A percentile compares a stretch with the other conserved stretches of the same genome.
phyloP scores from a whole-genome alignment of 2,797 vertebrate genomes.

The Tenualosa thibaudeaui region DNA sequence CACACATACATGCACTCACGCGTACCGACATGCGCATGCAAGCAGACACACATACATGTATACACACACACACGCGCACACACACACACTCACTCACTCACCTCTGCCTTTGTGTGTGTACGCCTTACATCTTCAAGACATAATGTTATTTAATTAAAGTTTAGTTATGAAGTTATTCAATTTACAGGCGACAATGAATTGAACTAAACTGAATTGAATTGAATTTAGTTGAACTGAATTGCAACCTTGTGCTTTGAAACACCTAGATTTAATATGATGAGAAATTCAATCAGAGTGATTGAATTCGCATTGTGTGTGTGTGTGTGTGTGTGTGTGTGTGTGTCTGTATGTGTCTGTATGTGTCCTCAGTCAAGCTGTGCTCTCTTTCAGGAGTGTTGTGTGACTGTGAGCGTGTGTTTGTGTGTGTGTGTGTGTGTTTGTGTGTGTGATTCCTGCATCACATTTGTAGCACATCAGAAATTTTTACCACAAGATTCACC shows the following conservation, averaged over 20 bases:
- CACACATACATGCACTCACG: not conserved
- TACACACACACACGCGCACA: no score
- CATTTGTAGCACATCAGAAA: not conserved
- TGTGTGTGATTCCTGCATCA: not conserved
- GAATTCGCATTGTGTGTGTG: not conserved
- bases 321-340: not conserved
- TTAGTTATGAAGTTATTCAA: no score
- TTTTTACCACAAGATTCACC: not conserved
- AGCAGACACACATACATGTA: no score
- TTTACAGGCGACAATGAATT: no score
- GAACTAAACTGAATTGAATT: no score
- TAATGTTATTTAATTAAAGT: no score
- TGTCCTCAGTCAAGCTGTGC: not conserved
- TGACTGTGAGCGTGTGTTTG: not conserved
- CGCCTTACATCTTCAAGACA: no score
- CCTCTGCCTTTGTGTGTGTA: no score
- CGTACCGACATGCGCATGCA: no score
- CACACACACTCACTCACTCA: not conserved
- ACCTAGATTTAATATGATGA: no score
- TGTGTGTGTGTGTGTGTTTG: not conserved
- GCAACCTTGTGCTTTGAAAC: no score
- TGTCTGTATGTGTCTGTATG: not conserved
- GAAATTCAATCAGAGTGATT: no score
- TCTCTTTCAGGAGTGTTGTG: not conserved
- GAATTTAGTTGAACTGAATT: not conserved